A percentile compares a stretch with the other conserved stretches of the same genome.
These are phyloP conservation scores for Pentamera pediparva DNA, from an alignment of 53 echinoderm and acorn worm species.

Conservation along the genomic window DNA sequence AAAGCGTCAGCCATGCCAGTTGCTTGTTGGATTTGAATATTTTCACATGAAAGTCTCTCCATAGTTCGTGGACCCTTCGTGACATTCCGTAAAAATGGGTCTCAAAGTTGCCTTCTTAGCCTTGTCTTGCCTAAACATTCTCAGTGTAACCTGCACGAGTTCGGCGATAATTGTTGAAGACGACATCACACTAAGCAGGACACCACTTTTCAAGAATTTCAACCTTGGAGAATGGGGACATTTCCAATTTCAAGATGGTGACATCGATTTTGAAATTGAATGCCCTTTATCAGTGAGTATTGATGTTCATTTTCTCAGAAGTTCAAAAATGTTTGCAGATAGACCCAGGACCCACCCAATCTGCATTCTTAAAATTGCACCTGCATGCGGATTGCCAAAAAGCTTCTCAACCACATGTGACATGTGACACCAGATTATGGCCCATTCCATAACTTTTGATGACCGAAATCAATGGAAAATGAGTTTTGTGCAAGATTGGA, in stretches of 20 bases:
- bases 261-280: conserved; percentile 12
- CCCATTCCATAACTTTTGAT: no score
- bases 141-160: conserved; percentile 13
- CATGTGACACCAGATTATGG: no score
- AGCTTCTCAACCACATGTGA: no score
- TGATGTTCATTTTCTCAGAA: no score
- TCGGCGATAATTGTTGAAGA: conserved; percentile 1
- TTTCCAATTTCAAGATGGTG: conserved; percentile 11
- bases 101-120: neutral
- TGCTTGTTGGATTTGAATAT: neutral
- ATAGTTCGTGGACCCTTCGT: neutral
- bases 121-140: conserved; percentile 10
- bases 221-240: conserved; percentile 22
- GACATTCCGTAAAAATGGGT: neutral
- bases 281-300: conserved; percentile 10
- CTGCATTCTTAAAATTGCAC: no score
- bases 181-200: neutral
- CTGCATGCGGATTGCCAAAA: no score
- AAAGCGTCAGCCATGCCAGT: neutral
- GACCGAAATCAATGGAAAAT: no score
- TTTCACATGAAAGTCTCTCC: neutral
- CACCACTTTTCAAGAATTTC: neutral
- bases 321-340: no score
- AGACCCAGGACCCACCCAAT: no score
- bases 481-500: no score